Evolutionary conservation across 1,140 invertebrate genomes (phyloP).

Genomic region (Heterodera schachtii): DNA sequence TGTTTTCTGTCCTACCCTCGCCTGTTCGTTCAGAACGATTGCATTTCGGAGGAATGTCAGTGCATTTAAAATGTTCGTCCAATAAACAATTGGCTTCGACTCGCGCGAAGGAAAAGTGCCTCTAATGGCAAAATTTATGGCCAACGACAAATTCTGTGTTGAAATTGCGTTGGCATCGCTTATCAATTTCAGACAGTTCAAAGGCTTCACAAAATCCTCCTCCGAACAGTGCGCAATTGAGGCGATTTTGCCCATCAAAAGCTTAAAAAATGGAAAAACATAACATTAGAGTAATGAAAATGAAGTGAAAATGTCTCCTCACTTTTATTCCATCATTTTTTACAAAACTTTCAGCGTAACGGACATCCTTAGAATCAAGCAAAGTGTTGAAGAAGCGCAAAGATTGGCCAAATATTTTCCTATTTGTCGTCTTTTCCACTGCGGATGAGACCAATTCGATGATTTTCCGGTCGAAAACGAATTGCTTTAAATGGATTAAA

Average conservation of each 20-base stretch:
- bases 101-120: constrained; percentile 11
- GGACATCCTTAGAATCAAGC: not conserved
- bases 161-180: constrained; percentile 16
- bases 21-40: constrained; percentile 15
- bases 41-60: constrained; percentile 22
- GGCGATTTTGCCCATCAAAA: not conserved
- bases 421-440: not conserved
- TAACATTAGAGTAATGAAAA: not conserved
- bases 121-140: constrained; percentile 11
- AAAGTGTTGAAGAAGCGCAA: constrained; percentile 15
- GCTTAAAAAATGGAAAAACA: not conserved
- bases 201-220: constrained; percentile 2
- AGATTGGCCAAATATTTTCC: constrained; percentile 2
- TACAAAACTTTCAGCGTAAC: constrained; percentile 21
- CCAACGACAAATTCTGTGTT: not conserved
- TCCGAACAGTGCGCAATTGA: not conserved
- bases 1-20: not conserved
- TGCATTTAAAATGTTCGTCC: constrained; percentile 12
- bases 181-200: constrained; percentile 17
- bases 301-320: not conserved
- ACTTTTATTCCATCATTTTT: constrained; percentile 4
- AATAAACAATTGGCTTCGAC: constrained; percentile 5
- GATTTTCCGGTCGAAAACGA: not conserved
- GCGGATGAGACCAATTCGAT: constrained; percentile 6
- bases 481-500: constrained; percentile 7